These are phyloP conservation scores for Porites evermanni DNA, from an alignment of 92 coral and sea anemone species.

Conservation along the genomic window DNA sequence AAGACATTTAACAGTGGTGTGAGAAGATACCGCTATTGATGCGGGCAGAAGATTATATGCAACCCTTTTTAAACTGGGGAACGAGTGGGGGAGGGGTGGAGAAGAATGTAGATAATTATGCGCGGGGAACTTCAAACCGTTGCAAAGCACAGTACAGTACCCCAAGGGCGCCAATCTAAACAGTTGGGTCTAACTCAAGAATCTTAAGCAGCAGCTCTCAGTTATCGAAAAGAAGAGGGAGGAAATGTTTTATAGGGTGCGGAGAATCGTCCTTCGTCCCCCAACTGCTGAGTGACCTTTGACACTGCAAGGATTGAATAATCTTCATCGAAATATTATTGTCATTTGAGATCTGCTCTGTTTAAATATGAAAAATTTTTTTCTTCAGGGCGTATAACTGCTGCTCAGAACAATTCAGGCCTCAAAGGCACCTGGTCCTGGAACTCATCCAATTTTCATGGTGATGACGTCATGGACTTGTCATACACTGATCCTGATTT, in stretches of 20 bases:
- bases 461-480: slow-evolving; percentile 73
- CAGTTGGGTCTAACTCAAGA: neutral
- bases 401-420: slow-evolving; percentile 50
- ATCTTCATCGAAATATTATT: too few relatives aligned
- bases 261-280: neutral
- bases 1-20: neutral
- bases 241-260: neutral
- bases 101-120: neutral
- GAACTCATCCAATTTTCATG: slow-evolving; percentile 74
- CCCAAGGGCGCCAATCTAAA: neutral
- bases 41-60: neutral
- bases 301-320: neutral
- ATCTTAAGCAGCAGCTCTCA: neutral
- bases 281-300: neutral
- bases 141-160: neutral
- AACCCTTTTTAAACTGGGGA: neutral
- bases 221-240: neutral
- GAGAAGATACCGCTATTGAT: neutral
- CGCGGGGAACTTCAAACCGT: slow-evolving; percentile 3
- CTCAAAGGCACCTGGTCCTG: slow-evolving; percentile 70
- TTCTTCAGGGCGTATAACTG: slow-evolving; percentile 63
- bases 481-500: slow-evolving; percentile 61
- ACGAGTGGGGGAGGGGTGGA: neutral
- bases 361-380: too few relatives aligned
- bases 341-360: too few relatives aligned